Evolutionary conservation across 2,888 invertebrate genomes (phyloP).

Genomic region (Andrena bucephala): DNA sequence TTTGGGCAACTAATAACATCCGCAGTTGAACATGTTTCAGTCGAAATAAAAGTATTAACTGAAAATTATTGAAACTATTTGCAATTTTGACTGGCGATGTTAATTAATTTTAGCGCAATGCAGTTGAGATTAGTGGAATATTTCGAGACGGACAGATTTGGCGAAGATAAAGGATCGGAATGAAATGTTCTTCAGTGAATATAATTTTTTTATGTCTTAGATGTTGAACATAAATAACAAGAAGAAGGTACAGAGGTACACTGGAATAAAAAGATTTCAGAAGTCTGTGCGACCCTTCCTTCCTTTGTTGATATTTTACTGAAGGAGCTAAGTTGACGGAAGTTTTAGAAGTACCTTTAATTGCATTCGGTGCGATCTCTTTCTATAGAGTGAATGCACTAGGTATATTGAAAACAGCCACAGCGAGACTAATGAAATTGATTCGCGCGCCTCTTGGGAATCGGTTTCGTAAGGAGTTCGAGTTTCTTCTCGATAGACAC

Average conservation of each 20-base stretch:
- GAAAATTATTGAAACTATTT: too few relatives aligned
- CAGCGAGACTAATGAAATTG: constrained; percentile 46
- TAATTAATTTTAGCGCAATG: too few relatives aligned
- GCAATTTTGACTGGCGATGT: too few relatives aligned
- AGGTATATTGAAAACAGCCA: constrained; percentile 35
- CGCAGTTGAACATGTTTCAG: too few relatives aligned
- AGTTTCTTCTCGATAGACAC: constrained; percentile 19
- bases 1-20: neutral
- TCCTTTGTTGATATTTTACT: neutral
- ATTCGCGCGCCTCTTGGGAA: constrained; percentile 27
- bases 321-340: constrained; percentile 5
- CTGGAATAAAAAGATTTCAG: neutral
- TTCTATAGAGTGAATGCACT: constrained; percentile 16
- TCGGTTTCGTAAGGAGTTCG: constrained; percentile 21
- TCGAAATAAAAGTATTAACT: too few relatives aligned
- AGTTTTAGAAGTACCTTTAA: constrained; percentile 37
- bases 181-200: too few relatives aligned
- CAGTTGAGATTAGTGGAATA: too few relatives aligned
- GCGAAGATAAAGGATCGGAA: too few relatives aligned
- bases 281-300: neutral
- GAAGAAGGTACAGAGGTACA: neutral
- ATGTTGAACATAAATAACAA: neutral
- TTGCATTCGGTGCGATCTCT: constrained; percentile 21
- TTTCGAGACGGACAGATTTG: too few relatives aligned
- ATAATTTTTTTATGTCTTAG: too few relatives aligned